Conservation (phyloP, 2,888 invertebrate genomes). For the Cephalotes varians region DNA sequence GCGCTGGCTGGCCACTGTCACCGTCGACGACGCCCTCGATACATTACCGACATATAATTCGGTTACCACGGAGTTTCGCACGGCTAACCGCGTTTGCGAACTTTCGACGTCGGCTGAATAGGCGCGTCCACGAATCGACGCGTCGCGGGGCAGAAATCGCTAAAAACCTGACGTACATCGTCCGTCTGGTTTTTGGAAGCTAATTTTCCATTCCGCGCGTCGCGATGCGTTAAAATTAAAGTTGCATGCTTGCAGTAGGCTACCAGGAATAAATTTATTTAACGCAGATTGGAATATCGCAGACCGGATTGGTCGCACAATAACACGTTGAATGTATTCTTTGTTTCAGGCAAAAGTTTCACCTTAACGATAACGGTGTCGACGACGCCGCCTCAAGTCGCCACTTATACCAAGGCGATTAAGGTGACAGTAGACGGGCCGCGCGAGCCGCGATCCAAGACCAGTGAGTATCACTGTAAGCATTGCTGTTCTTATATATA, state of each 20-base stretch:
- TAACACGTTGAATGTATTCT: not conserved
- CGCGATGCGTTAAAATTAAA: not conserved
- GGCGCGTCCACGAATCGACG: slow-evolving; percentile 62
- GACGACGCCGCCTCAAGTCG: slow-evolving; percentile 97
- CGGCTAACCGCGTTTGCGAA: slow-evolving; percentile 81
- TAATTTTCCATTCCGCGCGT: not conserved
- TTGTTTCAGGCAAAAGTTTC: slow-evolving; percentile 96
- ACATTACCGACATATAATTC: slow-evolving; percentile 82
- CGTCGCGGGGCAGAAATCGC: slow-evolving; percentile 30
- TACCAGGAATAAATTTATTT: not conserved
- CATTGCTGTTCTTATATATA: slow-evolving; percentile 80
- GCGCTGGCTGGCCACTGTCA: slow-evolving; percentile 76
- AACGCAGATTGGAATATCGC: no score
- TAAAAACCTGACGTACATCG: slow-evolving; percentile 8
- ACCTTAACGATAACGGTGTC: slow-evolving; percentile 98
- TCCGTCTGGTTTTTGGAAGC: not conserved
- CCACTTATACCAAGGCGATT: slow-evolving; percentile 98
- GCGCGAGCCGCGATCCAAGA: slow-evolving; percentile 97
- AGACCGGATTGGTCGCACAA: no score
- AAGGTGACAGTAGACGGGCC: slow-evolving; percentile 99
- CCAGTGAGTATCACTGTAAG: slow-evolving; percentile 91
- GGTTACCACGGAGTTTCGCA: slow-evolving; percentile 81
- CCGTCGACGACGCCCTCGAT: slow-evolving; percentile 81
- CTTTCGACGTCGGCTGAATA: slow-evolving; percentile 75
- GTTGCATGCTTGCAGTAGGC: not conserved